Evolutionary conservation across 1,140 invertebrate species (phyloP), one percentile per base, ranked within the genome.

Genomic region (Asobara japonica): DNA sequence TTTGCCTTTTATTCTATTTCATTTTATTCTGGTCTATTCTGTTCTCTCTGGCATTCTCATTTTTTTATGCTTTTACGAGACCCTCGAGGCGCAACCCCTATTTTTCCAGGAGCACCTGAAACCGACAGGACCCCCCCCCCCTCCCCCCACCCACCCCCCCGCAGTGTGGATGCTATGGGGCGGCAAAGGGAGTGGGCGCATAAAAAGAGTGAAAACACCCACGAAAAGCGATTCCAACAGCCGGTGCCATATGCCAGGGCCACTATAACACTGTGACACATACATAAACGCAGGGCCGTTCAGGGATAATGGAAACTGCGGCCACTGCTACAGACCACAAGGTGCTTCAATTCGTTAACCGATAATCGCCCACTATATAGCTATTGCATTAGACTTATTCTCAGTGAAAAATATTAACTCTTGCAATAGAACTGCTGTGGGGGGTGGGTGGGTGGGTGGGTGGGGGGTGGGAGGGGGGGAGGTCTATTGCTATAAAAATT

Each of bases 311-410:
- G 31, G 70, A 72, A 66, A 61, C 25, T 60, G 64, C 45, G 70
- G 64, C 61, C 13, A 65, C 36, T 66, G 36, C 11, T 33, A 72
- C 69, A 20, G 33, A 51, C 70, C 70, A 29, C 70, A 65, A 60
- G 64, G 41, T 65, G 62, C 70, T 72, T 72, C 62, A 56, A 72
- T 72, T 72, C 64, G 64, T 65, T 72, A 65, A 66, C 70, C 62
- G 70, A 72, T 72, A 66, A 72, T 66, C 31, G 64, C 20, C 60
- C 51, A 61, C 51, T 56, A 22, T 66, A 36, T 13, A 27, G 27
- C 45, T 69, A 68, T 56, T 56, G 51, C 25, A 56, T 27, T 56
- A 45, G 20, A 56, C 20, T 56, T 56, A 56, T 56, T 56, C 13
- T 56, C 51, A 56, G 18, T 16, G 51, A 56, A 56, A 56, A 56